Percentiles rank a stretch among this genome's conserved stretches.
These are phyloP conservation scores for Tiliacea citrago DNA, from an alignment of 2,888 invertebrate genomes.

Conservation along the genomic window DNA sequence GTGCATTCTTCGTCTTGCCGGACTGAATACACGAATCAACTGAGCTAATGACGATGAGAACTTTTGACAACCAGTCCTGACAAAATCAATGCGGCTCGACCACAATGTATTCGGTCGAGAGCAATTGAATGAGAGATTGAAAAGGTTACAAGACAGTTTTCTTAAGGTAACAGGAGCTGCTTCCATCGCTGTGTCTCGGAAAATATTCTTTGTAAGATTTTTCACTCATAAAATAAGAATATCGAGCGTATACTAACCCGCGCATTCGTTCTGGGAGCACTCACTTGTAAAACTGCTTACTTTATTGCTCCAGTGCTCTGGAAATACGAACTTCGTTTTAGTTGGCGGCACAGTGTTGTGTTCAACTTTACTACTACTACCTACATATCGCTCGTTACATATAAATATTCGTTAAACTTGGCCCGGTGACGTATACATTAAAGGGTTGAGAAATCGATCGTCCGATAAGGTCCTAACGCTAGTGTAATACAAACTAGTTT, in stretches of 20 bases:
- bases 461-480: conserved; percentile 83
- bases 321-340: conserved; percentile 80
- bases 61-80: conserved; percentile 77
- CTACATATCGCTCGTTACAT: conserved; percentile 71
- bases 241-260: conserved; percentile 82
- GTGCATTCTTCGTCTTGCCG: conserved; percentile 79
- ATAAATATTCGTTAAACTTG: conserved; percentile 79
- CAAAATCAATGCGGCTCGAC: conserved; percentile 70
- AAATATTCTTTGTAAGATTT: conserved; percentile 77
- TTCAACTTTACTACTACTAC: conserved; percentile 71
- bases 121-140: conserved; percentile 65
- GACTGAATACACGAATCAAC: conserved; percentile 83
- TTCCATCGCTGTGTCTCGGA: conserved; percentile 62
- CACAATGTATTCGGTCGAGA: conserved; percentile 61
- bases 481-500: conserved; percentile 87
- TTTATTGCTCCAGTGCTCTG: conserved; percentile 83
- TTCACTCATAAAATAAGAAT: conserved; percentile 84
- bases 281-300: conserved; percentile 87
- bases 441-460: conserved; percentile 88
- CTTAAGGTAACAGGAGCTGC: conserved; percentile 52
- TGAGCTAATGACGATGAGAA: conserved; percentile 81
- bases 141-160: conserved; percentile 57
- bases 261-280: conserved; percentile 82
- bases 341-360: conserved; percentile 74
- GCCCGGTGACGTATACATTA: conserved; percentile 84